Percentiles rank a stretch among this genome's conserved stretches.
These are phyloP conservation scores for Hecatera dysodea DNA, from an alignment of 2,888 invertebrate genomes.

Conservation along the genomic window DNA sequence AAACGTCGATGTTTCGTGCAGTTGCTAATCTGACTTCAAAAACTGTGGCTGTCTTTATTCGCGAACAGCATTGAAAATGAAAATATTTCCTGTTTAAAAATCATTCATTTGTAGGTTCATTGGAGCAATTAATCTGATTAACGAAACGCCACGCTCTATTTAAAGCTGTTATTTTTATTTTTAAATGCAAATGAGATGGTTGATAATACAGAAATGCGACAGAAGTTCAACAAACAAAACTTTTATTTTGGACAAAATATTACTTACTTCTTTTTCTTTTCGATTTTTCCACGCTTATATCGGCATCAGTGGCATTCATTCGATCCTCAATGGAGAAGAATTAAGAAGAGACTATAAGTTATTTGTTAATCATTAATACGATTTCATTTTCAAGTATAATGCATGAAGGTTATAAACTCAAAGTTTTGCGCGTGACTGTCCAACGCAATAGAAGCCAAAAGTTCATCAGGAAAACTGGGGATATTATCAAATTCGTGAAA, in stretches of 20 bases:
- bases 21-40: not conserved
- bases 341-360: too few relatives aligned
- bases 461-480: not conserved
- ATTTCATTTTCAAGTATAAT: not conserved
- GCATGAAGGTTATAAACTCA: not conserved
- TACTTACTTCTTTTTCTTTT: not conserved
- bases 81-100: constrained; percentile 42
- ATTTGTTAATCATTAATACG: too few relatives aligned
- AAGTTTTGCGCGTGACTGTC: not conserved
- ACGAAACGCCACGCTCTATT: constrained; percentile 36
- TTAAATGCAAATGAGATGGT: constrained; percentile 50
- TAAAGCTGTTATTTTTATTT: constrained; percentile 57
- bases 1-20: not conserved
- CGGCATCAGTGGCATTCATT: too few relatives aligned
- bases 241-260: not conserved
- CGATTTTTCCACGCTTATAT: too few relatives aligned
- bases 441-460: not conserved
- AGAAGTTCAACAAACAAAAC: constrained; percentile 26
- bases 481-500: too few relatives aligned
- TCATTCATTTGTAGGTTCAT: constrained; percentile 48
- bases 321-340: too few relatives aligned
- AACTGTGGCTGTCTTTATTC: not conserved
- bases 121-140: constrained; percentile 54
- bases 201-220: not conserved
- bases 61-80: constrained; percentile 4